phyloP scores from a whole-genome alignment of 1,140 invertebrate genomes.

The Drosophila virilis region DNA sequence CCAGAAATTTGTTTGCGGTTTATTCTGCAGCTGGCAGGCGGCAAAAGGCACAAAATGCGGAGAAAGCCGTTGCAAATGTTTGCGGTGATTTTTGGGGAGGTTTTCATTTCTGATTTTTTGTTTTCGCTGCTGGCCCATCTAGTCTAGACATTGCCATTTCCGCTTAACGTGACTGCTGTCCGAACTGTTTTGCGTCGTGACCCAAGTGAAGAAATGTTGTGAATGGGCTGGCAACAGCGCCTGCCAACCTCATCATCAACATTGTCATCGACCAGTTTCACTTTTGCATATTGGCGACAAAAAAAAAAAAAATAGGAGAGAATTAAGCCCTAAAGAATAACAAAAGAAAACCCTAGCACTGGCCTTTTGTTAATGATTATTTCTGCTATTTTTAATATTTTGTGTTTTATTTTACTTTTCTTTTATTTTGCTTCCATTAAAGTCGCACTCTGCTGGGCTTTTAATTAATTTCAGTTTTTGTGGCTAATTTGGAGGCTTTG shows the following conservation, averaged over 20 bases:
- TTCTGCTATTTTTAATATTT: conserved; percentile 2
- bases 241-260: conserved; percentile 53
- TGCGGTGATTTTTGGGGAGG: conserved; percentile 50
- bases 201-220: conserved; percentile 10
- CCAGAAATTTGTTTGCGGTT: conserved; percentile 42
- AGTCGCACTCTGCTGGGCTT: background rate
- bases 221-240: conserved; percentile 8
- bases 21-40: conserved; percentile 17
- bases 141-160: conserved; percentile 82
- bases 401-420: background rate
- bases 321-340: conserved; percentile 7
- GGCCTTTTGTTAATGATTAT: conserved; percentile 10
- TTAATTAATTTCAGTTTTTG: conserved; percentile 13
- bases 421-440: background rate
- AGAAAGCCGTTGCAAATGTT: conserved; percentile 57
- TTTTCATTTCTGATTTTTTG: conserved; percentile 1
- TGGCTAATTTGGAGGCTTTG: conserved; percentile 8
- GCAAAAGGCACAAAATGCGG: conserved; percentile 9
- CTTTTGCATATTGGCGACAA: conserved; percentile 65
- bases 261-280: conserved; percentile 46
- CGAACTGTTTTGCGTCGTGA: conserved; percentile 10
- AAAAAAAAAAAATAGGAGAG: conserved; percentile 24
- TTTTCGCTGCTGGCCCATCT: conserved; percentile 37
- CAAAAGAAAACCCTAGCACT: background rate
- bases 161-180: conserved; percentile 75